phyloP scores from a whole-genome alignment of 1,140 invertebrate genomes.

The Manduca sexta region DNA sequence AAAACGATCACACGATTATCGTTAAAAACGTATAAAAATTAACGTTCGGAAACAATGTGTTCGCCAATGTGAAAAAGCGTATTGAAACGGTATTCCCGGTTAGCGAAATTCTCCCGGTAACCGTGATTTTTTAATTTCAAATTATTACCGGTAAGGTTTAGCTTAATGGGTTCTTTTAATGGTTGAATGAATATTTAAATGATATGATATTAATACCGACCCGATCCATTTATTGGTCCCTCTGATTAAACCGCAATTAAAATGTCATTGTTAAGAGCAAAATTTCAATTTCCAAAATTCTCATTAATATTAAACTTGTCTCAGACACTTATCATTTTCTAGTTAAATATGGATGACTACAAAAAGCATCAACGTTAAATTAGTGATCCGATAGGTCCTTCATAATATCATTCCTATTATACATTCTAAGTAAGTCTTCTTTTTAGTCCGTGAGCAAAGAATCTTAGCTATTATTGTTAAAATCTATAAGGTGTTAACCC shows the following conservation, averaged over 20 bases:
- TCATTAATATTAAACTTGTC: no score
- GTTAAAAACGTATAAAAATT: neutral
- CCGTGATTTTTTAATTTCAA: conserved; percentile 28
- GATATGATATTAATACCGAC: conserved; percentile 36
- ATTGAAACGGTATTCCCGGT: neutral
- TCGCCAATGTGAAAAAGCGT: neutral
- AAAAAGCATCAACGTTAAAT: no score
- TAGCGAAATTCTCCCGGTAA: neutral
- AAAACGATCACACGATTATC: no score
- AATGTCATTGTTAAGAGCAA: conserved; percentile 7
- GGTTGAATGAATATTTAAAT: conserved; percentile 36
- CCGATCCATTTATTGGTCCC: conserved; percentile 19
- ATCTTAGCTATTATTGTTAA: no score
- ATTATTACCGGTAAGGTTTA: conserved; percentile 13
- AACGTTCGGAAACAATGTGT: neutral
- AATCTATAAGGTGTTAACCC: no score
- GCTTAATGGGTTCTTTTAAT: conserved; percentile 31
- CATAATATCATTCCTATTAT: no score
- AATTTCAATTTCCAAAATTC: neutral
- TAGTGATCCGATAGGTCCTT: no score
- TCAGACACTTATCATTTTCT: no score
- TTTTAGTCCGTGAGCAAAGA: no score
- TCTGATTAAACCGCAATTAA: conserved; percentile 5
- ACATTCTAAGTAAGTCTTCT: no score
- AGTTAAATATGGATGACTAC: no score